phyloP scores from a whole-genome alignment of 2,888 invertebrate genomes.

The Cheilosia soror region DNA sequence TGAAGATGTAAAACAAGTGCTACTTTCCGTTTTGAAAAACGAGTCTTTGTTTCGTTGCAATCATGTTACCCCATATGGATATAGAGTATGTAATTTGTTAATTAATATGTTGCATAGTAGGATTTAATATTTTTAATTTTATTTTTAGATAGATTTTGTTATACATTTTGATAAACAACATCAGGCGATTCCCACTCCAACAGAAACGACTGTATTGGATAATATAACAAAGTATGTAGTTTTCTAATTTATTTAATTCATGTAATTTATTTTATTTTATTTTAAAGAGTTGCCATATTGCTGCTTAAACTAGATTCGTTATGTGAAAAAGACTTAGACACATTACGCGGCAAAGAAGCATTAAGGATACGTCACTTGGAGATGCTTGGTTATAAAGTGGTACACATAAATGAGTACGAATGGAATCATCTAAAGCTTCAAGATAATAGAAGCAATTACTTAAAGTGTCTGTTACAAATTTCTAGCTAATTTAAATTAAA shows the following conservation, averaged over 20 bases:
- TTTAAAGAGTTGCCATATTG: conserved; percentile 83
- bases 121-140: background rate
- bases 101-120: background rate
- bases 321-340: conserved; percentile 84
- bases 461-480: conserved; percentile 82
- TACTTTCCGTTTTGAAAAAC: conserved; percentile 79
- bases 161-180: conserved; percentile 81
- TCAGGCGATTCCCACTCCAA: conserved; percentile 78
- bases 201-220: conserved; percentile 81
- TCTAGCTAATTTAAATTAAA: conserved; percentile 51
- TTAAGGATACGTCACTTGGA: conserved; percentile 86
- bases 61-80: conserved; percentile 83
- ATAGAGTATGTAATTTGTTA: conserved; percentile 77
- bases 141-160: conserved; percentile 82
- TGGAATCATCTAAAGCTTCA: conserved; percentile 85
- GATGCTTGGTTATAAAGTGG: conserved; percentile 87
- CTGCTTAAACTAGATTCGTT: conserved; percentile 84
- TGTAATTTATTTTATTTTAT: background rate
- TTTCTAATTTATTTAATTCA: background rate
- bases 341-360: conserved; percentile 85
- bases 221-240: conserved; percentile 81
- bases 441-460: conserved; percentile 84
- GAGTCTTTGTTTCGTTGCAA: conserved; percentile 81
- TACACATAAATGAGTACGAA: conserved; percentile 84
- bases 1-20: conserved; percentile 78